These are phyloP conservation scores for Poeciliopsis paucimaculata DNA, from an alignment of 2,797 vertebrate genomes.

Conservation along the genomic window DNA sequence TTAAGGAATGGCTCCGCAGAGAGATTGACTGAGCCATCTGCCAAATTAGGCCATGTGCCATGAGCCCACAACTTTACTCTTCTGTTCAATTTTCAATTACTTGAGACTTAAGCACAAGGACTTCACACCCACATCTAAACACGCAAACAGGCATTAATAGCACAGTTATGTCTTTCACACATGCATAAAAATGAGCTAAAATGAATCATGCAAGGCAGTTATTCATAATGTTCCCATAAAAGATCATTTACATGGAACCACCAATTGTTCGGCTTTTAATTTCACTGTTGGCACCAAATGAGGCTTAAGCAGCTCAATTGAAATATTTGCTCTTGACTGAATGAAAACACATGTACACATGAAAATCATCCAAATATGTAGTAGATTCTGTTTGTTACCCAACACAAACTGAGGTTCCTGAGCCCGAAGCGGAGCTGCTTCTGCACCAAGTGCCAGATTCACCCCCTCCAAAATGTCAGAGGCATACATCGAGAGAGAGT, in stretches of 20 bases:
- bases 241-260: conserved; percentile 36
- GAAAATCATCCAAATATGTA: conserved; percentile 21
- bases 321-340: conserved; percentile 32
- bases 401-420: conserved; percentile 15
- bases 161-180: conserved; percentile 37
- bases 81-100: conserved; percentile 80
- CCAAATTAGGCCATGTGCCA: conserved; percentile 81
- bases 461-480: conserved; percentile 77
- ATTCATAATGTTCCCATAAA: conserved; percentile 54
- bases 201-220: conserved; percentile 51
- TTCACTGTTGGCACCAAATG: conserved; percentile 21
- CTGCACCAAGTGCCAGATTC: conserved; percentile 41
- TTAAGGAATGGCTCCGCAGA: conserved; percentile 71
- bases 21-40: conserved; percentile 83
- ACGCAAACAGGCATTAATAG: conserved; percentile 31
- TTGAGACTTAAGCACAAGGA: conserved; percentile 61
- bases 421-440: conserved; percentile 31
- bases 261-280: conserved; percentile 21
- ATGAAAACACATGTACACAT: conserved; percentile 18
- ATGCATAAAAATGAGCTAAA: conserved; percentile 40
- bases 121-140: conserved; percentile 38
- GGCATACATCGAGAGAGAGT: conserved; percentile 57
- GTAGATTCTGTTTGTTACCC: conserved; percentile 17
- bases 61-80: conserved; percentile 72
- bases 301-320: conserved; percentile 31